phyloP scores from a whole-genome alignment of 2,888 invertebrate species.

The Drosophila mercatorum region DNA sequence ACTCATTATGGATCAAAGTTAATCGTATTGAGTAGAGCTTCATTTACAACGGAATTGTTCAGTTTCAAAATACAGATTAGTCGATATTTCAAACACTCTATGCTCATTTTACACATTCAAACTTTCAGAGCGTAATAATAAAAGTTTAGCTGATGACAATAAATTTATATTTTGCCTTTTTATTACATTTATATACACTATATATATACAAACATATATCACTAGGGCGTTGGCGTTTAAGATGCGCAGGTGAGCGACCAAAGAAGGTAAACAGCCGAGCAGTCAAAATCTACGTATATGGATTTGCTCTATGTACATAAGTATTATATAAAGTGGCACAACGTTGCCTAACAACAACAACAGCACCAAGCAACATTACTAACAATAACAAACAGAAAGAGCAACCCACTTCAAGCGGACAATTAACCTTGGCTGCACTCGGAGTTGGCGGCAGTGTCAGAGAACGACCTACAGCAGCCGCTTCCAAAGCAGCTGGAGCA shows the following conservation, averaged over 20 bases:
- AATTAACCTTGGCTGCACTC: conserved; percentile 79
- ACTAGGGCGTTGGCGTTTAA: conserved; percentile 50
- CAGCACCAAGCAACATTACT: conserved; percentile 1
- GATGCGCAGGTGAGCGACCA: conserved; percentile 76
- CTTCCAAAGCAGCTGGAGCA: conserved; percentile 15
- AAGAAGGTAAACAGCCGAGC: conserved; percentile 74
- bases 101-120: no score
- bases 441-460: conserved; percentile 72
- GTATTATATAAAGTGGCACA: conserved; percentile 49
- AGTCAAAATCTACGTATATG: conserved; percentile 28
- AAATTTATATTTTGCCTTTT: conserved; percentile 36
- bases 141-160: conserved; percentile 26
- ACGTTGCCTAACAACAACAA: conserved; percentile 43
- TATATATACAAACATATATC: neutral
- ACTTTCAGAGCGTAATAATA: conserved; percentile 6
- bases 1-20: neutral
- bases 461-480: conserved; percentile 73
- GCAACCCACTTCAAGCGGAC: conserved; percentile 66
- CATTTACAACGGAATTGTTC: no score
- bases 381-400: conserved; percentile 10
- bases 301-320: conserved; percentile 40
- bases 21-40: neutral
- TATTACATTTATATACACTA: neutral
- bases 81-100: no score
- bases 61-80: no score